Percentiles rank a stretch among this genome's conserved stretches.
phyloP scores from a whole-genome alignment of 1,140 invertebrate genomes.

The Panulirus ornatus region DNA sequence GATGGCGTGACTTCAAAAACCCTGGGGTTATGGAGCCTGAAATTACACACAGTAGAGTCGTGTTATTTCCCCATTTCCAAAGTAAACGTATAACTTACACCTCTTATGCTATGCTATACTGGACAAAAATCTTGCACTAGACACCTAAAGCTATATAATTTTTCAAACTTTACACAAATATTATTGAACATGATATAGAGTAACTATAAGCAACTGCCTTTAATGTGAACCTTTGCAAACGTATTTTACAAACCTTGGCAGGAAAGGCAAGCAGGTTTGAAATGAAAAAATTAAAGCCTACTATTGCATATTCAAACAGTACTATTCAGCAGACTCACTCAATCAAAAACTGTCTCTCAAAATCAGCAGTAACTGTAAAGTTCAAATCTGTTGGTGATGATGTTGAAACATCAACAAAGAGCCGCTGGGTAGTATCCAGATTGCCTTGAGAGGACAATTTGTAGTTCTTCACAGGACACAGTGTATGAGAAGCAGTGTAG shows the following conservation, averaged over 20 bases:
- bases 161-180: too few species aligned
- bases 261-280: too few species aligned
- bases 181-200: too few species aligned
- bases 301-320: not conserved
- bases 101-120: too few species aligned
- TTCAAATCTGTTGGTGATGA: conserved; percentile 79
- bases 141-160: too few species aligned
- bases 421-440: conserved; percentile 76
- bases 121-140: too few species aligned
- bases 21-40: conserved; percentile 76
- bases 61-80: too few species aligned
- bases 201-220: too few species aligned
- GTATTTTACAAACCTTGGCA: too few species aligned
- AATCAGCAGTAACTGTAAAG: conserved; percentile 81
- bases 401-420: conserved; percentile 83
- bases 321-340: conserved; percentile 38
- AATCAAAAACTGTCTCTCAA: conserved; percentile 80
- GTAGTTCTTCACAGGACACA: conserved; percentile 83
- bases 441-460: conserved; percentile 76
- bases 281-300: too few species aligned
- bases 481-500: conserved; percentile 82
- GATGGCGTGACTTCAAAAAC: conserved; percentile 79
- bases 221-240: too few species aligned
- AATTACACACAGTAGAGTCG: conserved; percentile 28
- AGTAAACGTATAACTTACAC: too few species aligned